A percentile compares a stretch with the other conserved stretches of the same genome.
Conservation (phyloP, 1,140 invertebrate species). For the Tigriopus japonicus region DNA sequence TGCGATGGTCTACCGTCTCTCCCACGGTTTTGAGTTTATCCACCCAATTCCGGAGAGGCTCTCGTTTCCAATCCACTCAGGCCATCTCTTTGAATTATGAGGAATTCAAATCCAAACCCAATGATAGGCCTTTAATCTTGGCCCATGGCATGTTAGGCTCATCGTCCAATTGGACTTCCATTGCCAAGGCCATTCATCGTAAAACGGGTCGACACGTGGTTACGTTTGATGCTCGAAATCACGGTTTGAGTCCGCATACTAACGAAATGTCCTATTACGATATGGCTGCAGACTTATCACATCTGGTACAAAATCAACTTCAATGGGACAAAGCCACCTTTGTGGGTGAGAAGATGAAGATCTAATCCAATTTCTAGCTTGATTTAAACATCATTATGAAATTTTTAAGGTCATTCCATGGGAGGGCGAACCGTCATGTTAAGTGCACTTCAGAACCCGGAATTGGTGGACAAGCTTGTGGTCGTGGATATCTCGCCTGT, state of each 20-base stretch:
- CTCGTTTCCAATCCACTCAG: no score
- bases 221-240: constrained; percentile 1
- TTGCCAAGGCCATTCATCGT: background rate
- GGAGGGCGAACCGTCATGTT: background rate
- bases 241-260: background rate
- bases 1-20: no score
- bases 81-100: no score
- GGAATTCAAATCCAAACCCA: no score
- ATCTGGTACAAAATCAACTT: background rate
- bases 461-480: background rate
- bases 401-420: background rate
- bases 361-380: no score
- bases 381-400: no score
- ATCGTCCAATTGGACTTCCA: background rate
- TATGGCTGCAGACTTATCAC: background rate
- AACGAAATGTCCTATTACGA: background rate
- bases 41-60: no score
- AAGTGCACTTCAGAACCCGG: background rate
- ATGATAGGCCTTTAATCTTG: background rate
- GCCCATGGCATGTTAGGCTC: background rate
- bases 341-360: no score
- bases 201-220: background rate
- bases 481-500: constrained; percentile 8
- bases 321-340: background rate
- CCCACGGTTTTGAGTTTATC: no score